Conservation (phyloP, 2,797 vertebrate genomes). For the Typhlichthys eigenmanni region DNA sequence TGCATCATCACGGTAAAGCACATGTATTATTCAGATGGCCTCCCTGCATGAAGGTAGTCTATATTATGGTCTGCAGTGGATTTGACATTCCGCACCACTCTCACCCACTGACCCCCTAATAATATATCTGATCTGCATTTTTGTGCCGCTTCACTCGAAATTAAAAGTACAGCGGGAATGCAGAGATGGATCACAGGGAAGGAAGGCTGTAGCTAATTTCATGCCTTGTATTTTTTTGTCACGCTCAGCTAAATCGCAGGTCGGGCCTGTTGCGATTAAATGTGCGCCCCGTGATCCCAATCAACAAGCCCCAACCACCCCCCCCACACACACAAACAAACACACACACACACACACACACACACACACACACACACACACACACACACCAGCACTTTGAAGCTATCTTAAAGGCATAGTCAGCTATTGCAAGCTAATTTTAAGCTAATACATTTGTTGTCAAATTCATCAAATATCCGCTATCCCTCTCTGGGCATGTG, state of each 20-base stretch:
- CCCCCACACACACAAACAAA: too few species aligned
- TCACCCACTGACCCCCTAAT: constrained; percentile 37
- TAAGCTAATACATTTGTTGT: too few species aligned
- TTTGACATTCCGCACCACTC: constrained; percentile 17
- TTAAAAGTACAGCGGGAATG: constrained; percentile 36
- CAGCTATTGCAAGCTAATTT: too few species aligned
- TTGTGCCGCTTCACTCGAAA: constrained; percentile 49
- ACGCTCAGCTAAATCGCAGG: constrained; percentile 63
- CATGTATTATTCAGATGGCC: constrained; percentile 11
- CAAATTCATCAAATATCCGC: too few species aligned
- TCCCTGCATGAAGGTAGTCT: constrained; percentile 19
- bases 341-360: background rate
- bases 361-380: background rate
- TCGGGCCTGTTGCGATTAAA: constrained; percentile 49
- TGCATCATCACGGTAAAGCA: constrained; percentile 29
- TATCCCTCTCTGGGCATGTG: too few species aligned
- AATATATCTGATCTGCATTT: constrained; percentile 55
- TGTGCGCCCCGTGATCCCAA: constrained; percentile 46
- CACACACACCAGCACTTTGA: background rate
- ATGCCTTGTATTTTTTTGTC: constrained; percentile 70
- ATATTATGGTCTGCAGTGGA: constrained; percentile 22
- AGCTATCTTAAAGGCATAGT: too few species aligned
- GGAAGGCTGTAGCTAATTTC: constrained; percentile 69
- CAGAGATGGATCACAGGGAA: constrained; percentile 56
- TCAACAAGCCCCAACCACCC: background rate